Evolutionary conservation across 2,113 vertebrate genomes (phyloP).

Genomic region (Grus americana): DNA sequence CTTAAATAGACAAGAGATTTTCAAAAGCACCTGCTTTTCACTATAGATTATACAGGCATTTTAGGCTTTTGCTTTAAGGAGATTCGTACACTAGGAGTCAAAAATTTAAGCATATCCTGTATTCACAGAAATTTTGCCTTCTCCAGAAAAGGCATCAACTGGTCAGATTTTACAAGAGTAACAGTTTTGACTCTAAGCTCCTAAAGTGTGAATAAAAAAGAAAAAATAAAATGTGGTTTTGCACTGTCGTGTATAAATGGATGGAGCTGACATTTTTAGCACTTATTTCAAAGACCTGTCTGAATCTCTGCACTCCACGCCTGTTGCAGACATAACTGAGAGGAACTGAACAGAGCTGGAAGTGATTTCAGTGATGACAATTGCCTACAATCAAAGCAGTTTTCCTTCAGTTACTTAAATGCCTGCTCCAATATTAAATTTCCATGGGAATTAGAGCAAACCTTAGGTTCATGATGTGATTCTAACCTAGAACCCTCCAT

Average conservation of each 20-base stretch:
- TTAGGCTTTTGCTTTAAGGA: background rate
- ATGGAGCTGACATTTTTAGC: background rate
- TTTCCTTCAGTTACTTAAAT: constrained; percentile 22
- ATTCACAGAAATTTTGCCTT: background rate
- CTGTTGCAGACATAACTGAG: background rate
- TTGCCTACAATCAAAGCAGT: constrained; percentile 12
- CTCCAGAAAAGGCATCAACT: background rate
- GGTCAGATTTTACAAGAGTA: background rate
- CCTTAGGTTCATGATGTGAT: background rate
- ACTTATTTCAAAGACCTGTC: background rate
- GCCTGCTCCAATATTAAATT: background rate
- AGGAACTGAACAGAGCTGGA: background rate
- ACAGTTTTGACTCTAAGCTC: background rate
- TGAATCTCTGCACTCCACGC: background rate
- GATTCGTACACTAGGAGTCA: background rate
- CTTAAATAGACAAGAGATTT: background rate
- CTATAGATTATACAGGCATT: background rate
- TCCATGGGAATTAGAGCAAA: background rate
- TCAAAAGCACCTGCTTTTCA: background rate
- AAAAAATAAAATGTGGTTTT: background rate
- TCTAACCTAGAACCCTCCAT: background rate
- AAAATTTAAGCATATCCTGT: background rate
- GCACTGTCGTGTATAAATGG: background rate
- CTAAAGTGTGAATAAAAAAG: background rate
- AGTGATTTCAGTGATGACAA: constrained; percentile 43